Evolutionary conservation across 2,888 invertebrate species (phyloP), one percentile per base, ranked within the genome.

Genomic region (Gasteruption jaculator): DNA sequence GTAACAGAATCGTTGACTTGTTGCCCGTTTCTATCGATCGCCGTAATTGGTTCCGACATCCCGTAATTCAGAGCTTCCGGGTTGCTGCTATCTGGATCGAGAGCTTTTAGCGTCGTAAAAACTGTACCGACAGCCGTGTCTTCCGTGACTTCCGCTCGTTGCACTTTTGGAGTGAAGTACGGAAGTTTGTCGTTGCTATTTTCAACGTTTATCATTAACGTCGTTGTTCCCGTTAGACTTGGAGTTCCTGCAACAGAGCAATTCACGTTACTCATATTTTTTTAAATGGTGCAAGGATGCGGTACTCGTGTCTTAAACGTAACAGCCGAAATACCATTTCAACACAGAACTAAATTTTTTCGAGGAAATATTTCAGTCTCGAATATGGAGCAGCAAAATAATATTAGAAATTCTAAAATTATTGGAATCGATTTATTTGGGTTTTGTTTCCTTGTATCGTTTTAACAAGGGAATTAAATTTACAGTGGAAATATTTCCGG

Each of bases 121-220:
- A 81, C 69, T 0, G 84, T 82, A 1, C 86, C 89, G 0, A 83
- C 69, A 0, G 78, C 73, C 0, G 86, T 87, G 65, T 91, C 89
- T 55, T 90, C 91, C 3, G 88, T 68, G 58, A 86, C 86, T 73
- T 88, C 85, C 0, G 86, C 83, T 47, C 86, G 76, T 63, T 91
- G 91, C 6, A 83, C 83, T 22, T 79, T 67, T 0, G 92, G 91
- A 2, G 79, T 79, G 66, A 93, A 91, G 65, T 80, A 82, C 0
- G 94, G 93, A 44, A 82, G 76, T 66, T 91, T 92, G 63, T 93
- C 90, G 67, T 94, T 94, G 36, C 84, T 86, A 65, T 94, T 91
- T 20, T 85, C 77, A 3, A 94, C 81, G 56, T 80, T 82, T 5
- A 94, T 80, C 24, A 83, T 83, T 1, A 94, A 71, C 1, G 84